phyloP scores from a whole-genome alignment of 2,888 invertebrate genomes.

The Molanna angustata region DNA sequence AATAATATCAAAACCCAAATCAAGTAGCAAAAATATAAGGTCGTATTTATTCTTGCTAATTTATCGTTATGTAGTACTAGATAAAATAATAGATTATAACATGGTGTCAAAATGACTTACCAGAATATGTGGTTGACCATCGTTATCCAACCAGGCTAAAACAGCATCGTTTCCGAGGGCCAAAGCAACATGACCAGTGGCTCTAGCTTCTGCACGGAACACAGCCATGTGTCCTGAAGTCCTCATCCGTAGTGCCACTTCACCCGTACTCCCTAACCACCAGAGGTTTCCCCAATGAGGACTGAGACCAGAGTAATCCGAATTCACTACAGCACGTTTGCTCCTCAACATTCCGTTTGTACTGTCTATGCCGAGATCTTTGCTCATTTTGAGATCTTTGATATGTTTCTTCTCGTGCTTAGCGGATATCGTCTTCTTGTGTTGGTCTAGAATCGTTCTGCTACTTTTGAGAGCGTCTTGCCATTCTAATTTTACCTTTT shows the following conservation, averaged over 20 bases:
- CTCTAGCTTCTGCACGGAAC: conserved; percentile 27
- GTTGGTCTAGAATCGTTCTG: background rate
- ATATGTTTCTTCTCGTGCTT: too few species aligned
- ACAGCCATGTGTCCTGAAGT: conserved; percentile 11
- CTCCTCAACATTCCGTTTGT: conserved; percentile 7
- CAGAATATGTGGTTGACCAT: conserved; percentile 26
- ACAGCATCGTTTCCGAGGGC: conserved; percentile 28
- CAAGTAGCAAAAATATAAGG: too few species aligned
- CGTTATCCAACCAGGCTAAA: conserved; percentile 27
- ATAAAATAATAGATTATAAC: background rate
- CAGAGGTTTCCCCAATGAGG: conserved; percentile 21
- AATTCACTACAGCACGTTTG: conserved; percentile 20
- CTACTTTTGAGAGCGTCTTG: conserved; percentile 1
- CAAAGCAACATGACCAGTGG: conserved; percentile 26
- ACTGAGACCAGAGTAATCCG: conserved; percentile 6
- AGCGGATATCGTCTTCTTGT: too few species aligned
- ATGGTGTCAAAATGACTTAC: conserved; percentile 13
- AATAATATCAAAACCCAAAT: too few species aligned
- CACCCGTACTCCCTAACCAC: conserved; percentile 23
- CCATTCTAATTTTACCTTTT: too few species aligned
- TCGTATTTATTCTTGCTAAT: too few species aligned
- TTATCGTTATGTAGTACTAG: background rate
- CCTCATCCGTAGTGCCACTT: conserved; percentile 27
- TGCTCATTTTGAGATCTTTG: background rate
- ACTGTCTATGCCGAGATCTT: background rate